A percentile compares a stretch with the other conserved stretches of the same genome.
Evolutionary conservation across 2,797 vertebrate genomes (phyloP).

Genomic region (Luscinia luscinia): DNA sequence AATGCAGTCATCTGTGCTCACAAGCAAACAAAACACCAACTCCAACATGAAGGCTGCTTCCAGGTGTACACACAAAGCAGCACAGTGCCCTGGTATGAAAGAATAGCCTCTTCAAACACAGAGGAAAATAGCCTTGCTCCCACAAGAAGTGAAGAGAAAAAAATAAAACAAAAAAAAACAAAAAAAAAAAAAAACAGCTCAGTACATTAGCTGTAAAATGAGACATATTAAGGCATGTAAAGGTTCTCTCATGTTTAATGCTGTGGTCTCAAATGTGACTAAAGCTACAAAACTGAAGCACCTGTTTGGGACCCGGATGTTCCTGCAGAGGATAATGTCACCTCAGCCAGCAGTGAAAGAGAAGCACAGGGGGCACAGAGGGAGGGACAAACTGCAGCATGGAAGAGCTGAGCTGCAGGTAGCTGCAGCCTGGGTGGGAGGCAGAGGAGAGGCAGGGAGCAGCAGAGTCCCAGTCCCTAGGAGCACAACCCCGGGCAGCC

Average conservation of each 20-base stretch:
- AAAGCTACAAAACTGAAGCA: not conserved
- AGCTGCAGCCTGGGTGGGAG: not conserved
- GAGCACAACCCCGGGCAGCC: fast-evolving
- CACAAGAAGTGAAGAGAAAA: not conserved
- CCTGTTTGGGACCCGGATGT: not conserved
- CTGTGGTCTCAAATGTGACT: not conserved
- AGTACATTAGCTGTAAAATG: not conserved
- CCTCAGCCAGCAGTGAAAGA: not conserved
- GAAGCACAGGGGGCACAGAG: not conserved
- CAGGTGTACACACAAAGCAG: not conserved
- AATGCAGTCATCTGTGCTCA: not conserved
- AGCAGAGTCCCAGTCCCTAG: too few species aligned
- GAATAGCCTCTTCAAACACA: not conserved
- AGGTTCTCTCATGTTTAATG: not conserved
- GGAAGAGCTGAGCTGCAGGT: not conserved
- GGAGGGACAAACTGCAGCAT: not conserved
- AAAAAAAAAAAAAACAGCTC: too few species aligned
- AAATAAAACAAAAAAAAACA: too few species aligned
- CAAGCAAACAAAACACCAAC: not conserved
- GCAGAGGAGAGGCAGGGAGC: not conserved
- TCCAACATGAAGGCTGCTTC: not conserved
- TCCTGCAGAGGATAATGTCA: not conserved
- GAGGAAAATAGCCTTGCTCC: not conserved
- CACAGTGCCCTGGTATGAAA: not conserved
- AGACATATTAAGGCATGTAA: not conserved